These are phyloP conservation scores for Tipula unca DNA, from an alignment of 2,888 invertebrate species.

Conservation along the genomic window DNA sequence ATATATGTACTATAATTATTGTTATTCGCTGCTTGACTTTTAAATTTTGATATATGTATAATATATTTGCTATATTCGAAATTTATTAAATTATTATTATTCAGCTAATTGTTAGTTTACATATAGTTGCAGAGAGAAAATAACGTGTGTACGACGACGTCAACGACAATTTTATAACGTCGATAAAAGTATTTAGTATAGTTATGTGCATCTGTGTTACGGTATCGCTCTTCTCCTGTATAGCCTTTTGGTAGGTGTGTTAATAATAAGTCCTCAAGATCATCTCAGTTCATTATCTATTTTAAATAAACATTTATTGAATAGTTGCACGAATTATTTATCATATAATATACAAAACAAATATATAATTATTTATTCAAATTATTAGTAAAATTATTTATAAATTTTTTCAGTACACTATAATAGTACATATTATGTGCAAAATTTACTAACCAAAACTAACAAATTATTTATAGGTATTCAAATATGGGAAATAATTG, in stretches of 20 bases:
- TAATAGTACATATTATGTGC: not conserved
- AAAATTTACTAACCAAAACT: not conserved
- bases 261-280: not conserved
- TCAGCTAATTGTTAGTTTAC: not conserved
- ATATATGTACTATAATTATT: not conserved
- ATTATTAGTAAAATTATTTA: slow-evolving; percentile 21
- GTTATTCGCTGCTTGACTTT: not conserved
- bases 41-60: not conserved
- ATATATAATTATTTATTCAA: slow-evolving; percentile 17
- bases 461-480: slow-evolving; percentile 19
- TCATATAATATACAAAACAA: not conserved
- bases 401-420: slow-evolving; percentile 19
- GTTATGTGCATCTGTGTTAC: not conserved
- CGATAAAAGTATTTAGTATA: not conserved
- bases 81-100: not conserved
- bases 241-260: not conserved
- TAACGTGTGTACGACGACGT: not conserved
- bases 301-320: not conserved
- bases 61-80: not conserved
- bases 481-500: slow-evolving; percentile 27
- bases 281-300: not conserved
- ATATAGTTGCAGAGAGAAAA: not conserved
- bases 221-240: not conserved
- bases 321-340: not conserved
- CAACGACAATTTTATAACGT: not conserved